Evolutionary conservation across 1,140 invertebrate genomes (phyloP), one percentile per base, ranked within the genome.

Genomic region (Hermetia illucens): DNA sequence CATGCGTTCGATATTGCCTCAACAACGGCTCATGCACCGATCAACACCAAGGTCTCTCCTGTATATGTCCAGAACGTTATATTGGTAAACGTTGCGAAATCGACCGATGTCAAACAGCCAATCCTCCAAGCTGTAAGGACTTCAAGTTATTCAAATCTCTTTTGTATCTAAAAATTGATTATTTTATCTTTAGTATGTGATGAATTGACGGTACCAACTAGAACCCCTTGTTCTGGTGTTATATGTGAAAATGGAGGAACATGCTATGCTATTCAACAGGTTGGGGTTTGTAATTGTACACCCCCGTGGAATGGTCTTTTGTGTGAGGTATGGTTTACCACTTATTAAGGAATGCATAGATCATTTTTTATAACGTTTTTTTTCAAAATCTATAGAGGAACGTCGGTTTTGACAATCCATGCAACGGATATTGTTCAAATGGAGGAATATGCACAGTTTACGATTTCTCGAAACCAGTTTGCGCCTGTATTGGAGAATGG

Each of bases 231-330:
- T 38, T 51, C 54, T 0, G 47, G 45, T 5, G 46, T 58, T 25
- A 55, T 56, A 9, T 60, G 57, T 38, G 47, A 56, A 32, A 58
- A 60, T 31, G 38, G 45, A 2, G 57, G 54, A 3, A 51, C 46
- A 6, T 60, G 57, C 12, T 53, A 59, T n/a, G 47, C 56, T 9
- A 52, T 60, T 33, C 55, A 56, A 34, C 50, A 49, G 13, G 32
- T 49, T 9, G 53, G 51, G 4, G 47, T 55, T 40, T 81, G 77
- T 53, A 65, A 66, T 38, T 83, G 80, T 53, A 70, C 65, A n/a
- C 55, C 68, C 19, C 66, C 72, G 21, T 82, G 71, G 68, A 70
- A 70, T 12, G 80, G 80, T 4, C 64, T 71, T 32, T 65, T 71
- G 8, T 83, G 80, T 55, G 75, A 81, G 46, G 62, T 49, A 31